Base-by-base conservation (phyloP, 2,797 vertebrate species). In the Salarias fasciatus region DNA sequence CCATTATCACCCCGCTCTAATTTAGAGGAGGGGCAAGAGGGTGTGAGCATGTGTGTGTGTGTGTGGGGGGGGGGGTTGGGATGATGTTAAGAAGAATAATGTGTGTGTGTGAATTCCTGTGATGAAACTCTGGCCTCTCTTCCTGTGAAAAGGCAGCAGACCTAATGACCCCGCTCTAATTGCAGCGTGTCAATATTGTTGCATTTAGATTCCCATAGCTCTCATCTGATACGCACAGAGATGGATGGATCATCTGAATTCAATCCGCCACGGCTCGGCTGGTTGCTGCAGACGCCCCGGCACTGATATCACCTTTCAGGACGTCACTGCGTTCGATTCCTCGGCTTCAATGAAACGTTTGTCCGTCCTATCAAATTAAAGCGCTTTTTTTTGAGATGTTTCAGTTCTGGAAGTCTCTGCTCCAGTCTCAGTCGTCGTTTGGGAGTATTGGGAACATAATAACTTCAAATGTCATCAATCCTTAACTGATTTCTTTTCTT, bases 131-230 rank as follows among this genome's bases (percentile, higher is more conserved):
- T n/a, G n/a, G n/a, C n/a, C n/a, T n/a, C 56, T 35, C 79, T 80
- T 74, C 47, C 67, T 57, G 51, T 69, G 53, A 73, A 89, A 85
- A 61, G 72, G 78, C 69, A 55, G 51, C 78, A 79, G 84, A 86
- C 85, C 84, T 88, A 89, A 91, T 77, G 89, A 90, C 87, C 87
- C 86, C 72, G 8, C 85, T 84, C 77, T 90, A 89, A 92, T 92
- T 91, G 87, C 90, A 88, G 68, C 68, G 72, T 87, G 89, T 92
- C 92, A 92, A 92, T 93, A 92, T 88, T 91, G 90, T 90, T 88
- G 84, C 84, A 84, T 92, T 92, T 89, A 74, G 69, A 91, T 80
- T 92, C 88, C 88, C 85, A 84, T 49, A 79, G 87, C 86, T 79
- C 81, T 86, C 70, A 80, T 88, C 82, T 78, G 86, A 90, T 77